Evolutionary conservation across 2,797 vertebrate species (phyloP).

Genomic region (Percopsis omiscomaycus): DNA sequence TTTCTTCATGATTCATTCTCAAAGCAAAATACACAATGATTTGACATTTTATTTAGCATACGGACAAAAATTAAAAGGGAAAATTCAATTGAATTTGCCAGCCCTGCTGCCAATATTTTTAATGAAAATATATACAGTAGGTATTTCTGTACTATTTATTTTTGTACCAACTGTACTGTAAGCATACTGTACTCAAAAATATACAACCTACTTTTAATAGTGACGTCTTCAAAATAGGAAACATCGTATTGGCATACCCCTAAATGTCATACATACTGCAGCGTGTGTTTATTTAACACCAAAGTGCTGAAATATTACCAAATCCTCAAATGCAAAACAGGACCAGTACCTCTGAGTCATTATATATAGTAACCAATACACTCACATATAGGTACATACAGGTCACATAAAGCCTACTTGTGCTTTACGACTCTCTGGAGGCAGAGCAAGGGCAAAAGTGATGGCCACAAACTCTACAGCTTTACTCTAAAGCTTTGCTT

Average conservation of each 20-base stretch:
- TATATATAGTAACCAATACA: constrained; percentile 7
- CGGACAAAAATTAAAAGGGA: constrained; percentile 27
- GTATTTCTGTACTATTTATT: no score
- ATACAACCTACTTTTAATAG: background rate
- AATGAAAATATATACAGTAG: no score
- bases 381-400: background rate
- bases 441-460: background rate
- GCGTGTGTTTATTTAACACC: constrained; percentile 33
- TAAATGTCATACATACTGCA: background rate
- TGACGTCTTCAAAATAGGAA: no score
- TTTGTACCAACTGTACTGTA: no score
- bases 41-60: constrained; percentile 30
- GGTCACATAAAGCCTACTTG: background rate
- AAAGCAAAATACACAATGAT: no score
- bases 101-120: no score
- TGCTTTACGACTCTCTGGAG: background rate
- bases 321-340: constrained; percentile 39
- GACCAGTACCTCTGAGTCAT: constrained; percentile 9
- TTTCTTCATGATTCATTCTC: no score
- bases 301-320: constrained; percentile 34
- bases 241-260: background rate
- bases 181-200: background rate
- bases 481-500: no score
- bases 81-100: constrained; percentile 1
- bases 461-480: no score